A percentile compares a stretch with the other conserved stretches of the same genome.
These are phyloP conservation scores for Neomonachus schauinslandi DNA, from an alignment of 2,113 vertebrate species.

Conservation along the genomic window DNA sequence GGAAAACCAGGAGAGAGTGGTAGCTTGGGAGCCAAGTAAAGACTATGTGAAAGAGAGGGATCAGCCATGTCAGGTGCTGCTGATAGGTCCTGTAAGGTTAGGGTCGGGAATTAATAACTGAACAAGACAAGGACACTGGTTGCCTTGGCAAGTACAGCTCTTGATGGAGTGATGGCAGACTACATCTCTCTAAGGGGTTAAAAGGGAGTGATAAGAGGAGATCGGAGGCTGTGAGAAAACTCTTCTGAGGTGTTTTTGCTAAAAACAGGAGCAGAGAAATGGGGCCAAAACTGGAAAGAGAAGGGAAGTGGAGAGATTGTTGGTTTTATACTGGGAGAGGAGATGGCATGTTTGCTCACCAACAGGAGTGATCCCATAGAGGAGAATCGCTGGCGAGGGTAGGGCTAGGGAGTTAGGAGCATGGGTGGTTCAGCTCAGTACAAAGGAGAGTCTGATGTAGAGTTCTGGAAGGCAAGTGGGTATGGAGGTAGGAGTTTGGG, in stretches of 20 bases:
- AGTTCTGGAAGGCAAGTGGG: background rate
- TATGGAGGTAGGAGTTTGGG: background rate
- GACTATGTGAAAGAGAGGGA: background rate
- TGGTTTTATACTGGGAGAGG: background rate
- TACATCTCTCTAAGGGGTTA: background rate
- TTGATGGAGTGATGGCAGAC: rapidly evolving
- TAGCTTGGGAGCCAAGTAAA: background rate
- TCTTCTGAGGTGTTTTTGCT: background rate
- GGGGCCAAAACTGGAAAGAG: background rate
- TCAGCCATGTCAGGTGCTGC: rapidly evolving
- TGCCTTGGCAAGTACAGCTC: background rate
- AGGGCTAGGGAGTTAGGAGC: no score
- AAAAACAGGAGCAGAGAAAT: background rate
- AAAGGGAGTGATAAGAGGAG: background rate
- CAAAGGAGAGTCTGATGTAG: background rate
- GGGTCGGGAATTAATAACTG: no score
- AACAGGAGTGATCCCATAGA: background rate
- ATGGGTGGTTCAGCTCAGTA: background rate
- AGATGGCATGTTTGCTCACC: background rate
- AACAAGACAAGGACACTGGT: background rate
- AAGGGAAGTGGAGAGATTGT: background rate
- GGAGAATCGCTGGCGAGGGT: background rate
- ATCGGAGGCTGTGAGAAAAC: background rate
- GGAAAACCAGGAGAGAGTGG: background rate
- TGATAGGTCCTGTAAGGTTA: background rate